Base-by-base conservation (phyloP, 2,113 vertebrate genomes). In the Gopherus evgoodei region DNA sequence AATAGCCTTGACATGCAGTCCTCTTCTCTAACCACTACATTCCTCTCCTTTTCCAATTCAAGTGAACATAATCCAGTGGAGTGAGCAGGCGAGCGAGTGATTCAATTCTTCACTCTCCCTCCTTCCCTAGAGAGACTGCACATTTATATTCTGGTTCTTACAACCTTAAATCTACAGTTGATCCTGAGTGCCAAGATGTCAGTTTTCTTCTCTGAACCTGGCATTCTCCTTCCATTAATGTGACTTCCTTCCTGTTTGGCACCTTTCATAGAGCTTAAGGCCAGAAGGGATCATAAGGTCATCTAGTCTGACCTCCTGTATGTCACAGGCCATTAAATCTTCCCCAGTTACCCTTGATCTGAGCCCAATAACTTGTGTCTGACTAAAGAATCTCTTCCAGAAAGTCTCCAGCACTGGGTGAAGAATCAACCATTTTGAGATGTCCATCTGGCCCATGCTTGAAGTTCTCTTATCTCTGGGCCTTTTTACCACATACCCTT, bases 101-200 rank as follows among this genome's bases (percentile, higher is more conserved):
- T 35, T 65, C 16, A 65, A n/a, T n/a, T n/a, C 31, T 25, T 7
- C 59, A 16, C 29, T 35, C 12, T 14, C 35, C 31, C 31, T 35
- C 31, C 14, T n/a, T n/a, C 31, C 62, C 31, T 31, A 31, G 29
- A 6, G 59, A 31, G 59, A 62, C 59, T 65, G 62, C 31, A 65
- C 6, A 14, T 65, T 31, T 31, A 65, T 16, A 65, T 65, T 65
- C 59, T 65, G 59, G 59, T 31, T 65, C 59, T 65, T 11, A 31
- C 13, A 31, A 65, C 49, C 85, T 62, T 53, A 80, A 83, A 6
- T 4, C 4, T 83, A 29, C 22, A 57, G 0, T 0, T 0, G 4
- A 6, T 38, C 4, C 35, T 91, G 35, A 24, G 29, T 81, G 16
- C 44, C 75, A 47, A 54, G 31, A 47, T 44, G 27, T n/a, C 1